phyloP scores from a whole-genome alignment of 1,140 invertebrate genomes.

The Eurosta solidaginis region DNA sequence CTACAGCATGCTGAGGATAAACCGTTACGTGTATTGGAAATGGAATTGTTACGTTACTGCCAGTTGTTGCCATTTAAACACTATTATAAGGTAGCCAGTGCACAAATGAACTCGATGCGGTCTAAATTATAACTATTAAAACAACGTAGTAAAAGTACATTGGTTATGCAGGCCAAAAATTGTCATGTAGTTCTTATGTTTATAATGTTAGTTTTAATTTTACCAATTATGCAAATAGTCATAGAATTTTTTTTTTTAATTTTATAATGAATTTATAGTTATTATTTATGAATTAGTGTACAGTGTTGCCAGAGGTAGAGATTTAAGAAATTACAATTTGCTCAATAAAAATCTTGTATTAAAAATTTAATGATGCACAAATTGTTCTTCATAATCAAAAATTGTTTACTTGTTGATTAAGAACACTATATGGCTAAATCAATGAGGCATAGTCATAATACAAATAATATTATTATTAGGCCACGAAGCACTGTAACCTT shows the following conservation, averaged over 20 bases:
- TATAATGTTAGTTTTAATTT: slow-evolving; percentile 31
- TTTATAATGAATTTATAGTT: too few species aligned
- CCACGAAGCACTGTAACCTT: too few species aligned
- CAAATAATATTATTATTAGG: too few species aligned
- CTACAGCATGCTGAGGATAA: slow-evolving; percentile 35
- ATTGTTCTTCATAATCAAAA: too few species aligned
- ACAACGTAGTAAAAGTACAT: background rate
- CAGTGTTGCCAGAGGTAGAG: too few species aligned
- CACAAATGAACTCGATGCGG: slow-evolving; percentile 50
- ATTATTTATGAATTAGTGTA: too few species aligned
- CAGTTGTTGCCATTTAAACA: slow-evolving; percentile 54
- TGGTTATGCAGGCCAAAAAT: slow-evolving; percentile 20
- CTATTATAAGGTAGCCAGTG: slow-evolving; percentile 49
- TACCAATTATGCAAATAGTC: slow-evolving; percentile 23
- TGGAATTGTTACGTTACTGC: slow-evolving; percentile 48
- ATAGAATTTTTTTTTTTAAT: slow-evolving; percentile 21
- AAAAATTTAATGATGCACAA: too few species aligned
- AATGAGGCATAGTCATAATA: too few species aligned
- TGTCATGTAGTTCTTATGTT: slow-evolving; percentile 29
- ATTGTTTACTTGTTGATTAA: too few species aligned
- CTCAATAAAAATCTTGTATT: too few species aligned
- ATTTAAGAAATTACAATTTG: too few species aligned
- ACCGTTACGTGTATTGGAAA: slow-evolving; percentile 42
- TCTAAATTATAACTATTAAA: slow-evolving; percentile 58
- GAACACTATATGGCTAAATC: too few species aligned